Conservation (phyloP, 1,140 invertebrate species). For the Achatina immaculata region DNA sequence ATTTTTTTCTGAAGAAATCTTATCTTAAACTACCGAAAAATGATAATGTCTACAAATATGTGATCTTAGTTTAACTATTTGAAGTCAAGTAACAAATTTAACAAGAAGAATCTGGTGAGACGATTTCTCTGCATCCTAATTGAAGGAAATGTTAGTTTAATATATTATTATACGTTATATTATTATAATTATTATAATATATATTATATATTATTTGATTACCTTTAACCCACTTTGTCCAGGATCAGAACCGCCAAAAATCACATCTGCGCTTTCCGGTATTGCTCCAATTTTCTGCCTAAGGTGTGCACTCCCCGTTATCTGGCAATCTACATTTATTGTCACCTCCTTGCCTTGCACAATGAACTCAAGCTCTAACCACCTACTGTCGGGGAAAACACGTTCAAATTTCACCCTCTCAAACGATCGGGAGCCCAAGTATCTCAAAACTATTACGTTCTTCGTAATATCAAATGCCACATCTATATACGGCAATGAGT, state of each 20-base stretch:
- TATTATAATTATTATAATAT: no score
- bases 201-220: no score
- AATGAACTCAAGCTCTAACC: conserved; percentile 38
- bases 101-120: no score
- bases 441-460: conserved; percentile 47
- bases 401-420: conserved; percentile 43
- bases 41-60: no score
- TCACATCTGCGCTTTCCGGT: conserved; percentile 22
- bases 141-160: no score
- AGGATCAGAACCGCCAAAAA: conserved; percentile 32
- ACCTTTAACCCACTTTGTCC: conserved; percentile 44
- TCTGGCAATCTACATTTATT: conserved; percentile 40
- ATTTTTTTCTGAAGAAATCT: no score
- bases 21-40: no score
- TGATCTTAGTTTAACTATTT: no score
- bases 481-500: conserved; percentile 48
- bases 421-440: conserved; percentile 50
- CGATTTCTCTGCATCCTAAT: no score
- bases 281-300: conserved; percentile 34
- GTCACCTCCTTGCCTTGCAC: conserved; percentile 31
- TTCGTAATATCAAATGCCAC: conserved; percentile 43
- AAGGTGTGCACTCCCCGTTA: background rate
- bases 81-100: no score
- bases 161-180: no score
- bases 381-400: conserved; percentile 39